Evolutionary conservation across 23 tunicate species (phyloP).

Genomic region (Oikopleura albicans): DNA sequence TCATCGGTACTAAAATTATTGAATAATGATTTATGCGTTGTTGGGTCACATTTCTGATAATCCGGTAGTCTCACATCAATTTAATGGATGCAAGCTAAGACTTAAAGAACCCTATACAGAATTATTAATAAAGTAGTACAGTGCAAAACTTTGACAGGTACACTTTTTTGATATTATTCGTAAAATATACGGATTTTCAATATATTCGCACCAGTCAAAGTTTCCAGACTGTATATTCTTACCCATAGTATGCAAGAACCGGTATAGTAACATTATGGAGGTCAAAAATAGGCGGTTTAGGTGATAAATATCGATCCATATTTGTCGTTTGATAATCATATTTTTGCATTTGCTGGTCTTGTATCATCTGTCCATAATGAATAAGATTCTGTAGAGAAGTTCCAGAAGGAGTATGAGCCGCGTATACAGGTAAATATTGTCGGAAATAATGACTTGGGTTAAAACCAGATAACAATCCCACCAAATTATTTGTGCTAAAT

Average conservation of each 20-base stretch:
- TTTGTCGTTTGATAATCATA: constrained; percentile 23
- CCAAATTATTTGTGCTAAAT: neutral
- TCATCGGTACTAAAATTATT: constrained; percentile 1
- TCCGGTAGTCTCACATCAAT: no score
- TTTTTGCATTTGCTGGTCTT: constrained; percentile 48
- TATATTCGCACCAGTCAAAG: neutral
- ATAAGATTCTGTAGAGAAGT: constrained; percentile 73
- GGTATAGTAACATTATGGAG: neutral
- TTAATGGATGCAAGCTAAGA: no score
- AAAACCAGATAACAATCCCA: constrained; percentile 29
- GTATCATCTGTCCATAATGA: constrained; percentile 56
- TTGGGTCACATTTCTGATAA: no score
- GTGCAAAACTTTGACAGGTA: no score
- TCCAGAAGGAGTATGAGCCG: constrained; percentile 83
- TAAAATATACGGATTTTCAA: no score
- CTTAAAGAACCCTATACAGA: no score
- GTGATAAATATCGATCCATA: neutral
- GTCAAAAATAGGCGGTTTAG: neutral
- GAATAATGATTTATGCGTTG: no score
- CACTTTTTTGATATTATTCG: no score
- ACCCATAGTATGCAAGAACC: neutral
- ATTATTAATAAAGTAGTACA: no score
- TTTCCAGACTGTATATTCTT: neutral
- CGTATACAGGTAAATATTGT: constrained; percentile 49
- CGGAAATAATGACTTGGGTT: constrained; percentile 45